Conservation (phyloP, 2,888 invertebrate species). For the Blomia tropicalis region DNA sequence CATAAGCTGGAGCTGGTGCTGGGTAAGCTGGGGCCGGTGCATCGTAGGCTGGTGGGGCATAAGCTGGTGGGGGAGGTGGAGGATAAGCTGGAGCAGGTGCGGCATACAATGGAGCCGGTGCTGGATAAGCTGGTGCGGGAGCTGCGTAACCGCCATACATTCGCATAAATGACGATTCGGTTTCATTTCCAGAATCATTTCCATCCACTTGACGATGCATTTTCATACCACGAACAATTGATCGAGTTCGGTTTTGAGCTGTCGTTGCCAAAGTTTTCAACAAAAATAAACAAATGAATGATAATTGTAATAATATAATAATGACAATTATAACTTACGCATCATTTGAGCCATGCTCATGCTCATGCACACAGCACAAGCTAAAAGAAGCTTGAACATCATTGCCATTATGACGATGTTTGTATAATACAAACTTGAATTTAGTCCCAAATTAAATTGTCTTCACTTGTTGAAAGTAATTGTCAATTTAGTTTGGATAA, state of each 20-base stretch:
- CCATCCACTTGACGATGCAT: too few species aligned
- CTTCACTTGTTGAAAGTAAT: too few species aligned
- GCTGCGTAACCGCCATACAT: neutral
- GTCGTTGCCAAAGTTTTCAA: too few species aligned
- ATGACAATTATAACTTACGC: neutral
- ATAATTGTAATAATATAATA: neutral
- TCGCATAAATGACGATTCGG: too few species aligned
- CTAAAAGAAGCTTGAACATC: neutral
- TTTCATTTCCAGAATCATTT: too few species aligned
- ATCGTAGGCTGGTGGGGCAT: neutral
- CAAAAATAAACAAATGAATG: too few species aligned
- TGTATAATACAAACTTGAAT: too few species aligned
- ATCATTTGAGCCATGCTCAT: neutral
- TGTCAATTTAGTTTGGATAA: too few species aligned
- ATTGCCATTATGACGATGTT: slow-evolving; percentile 5
- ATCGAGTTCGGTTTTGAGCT: too few species aligned
- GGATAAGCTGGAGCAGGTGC: neutral
- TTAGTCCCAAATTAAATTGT: too few species aligned
- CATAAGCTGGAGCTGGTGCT: neutral
- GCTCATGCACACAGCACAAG: neutral
- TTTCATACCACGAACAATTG: too few species aligned
- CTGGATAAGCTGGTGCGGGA: neutral
- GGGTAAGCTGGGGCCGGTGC: slow-evolving; percentile 7
- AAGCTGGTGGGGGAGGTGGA: neutral
- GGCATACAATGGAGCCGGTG: neutral